A percentile compares a stretch with the other conserved stretches of the same genome.
Evolutionary conservation across 2,797 vertebrate species (phyloP).

Genomic region (Rhabdophis nuchalis): DNA sequence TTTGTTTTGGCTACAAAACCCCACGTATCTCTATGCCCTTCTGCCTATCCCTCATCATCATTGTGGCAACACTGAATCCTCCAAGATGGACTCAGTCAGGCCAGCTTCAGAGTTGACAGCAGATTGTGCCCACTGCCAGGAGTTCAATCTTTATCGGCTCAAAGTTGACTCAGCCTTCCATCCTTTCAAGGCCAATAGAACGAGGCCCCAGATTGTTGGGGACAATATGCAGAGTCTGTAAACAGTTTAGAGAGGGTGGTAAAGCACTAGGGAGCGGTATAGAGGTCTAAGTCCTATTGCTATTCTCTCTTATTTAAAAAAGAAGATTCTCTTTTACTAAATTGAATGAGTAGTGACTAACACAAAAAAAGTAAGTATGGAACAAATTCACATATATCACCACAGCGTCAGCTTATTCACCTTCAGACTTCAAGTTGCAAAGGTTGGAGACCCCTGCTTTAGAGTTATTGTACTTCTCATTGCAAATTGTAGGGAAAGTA

Average conservation of each 20-base stretch:
- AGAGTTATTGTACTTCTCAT: too few relatives aligned
- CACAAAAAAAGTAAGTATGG: not conserved
- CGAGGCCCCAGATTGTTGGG: not conserved
- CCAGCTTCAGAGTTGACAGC: too few relatives aligned
- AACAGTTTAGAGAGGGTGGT: not conserved
- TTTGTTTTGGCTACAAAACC: too few relatives aligned
- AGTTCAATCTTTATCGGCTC: not conserved
- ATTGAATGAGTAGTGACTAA: not conserved
- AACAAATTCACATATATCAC: not conserved
- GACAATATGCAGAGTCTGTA: not conserved
- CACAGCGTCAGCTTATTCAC: not conserved
- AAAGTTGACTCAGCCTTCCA: not conserved
- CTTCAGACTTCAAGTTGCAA: too few relatives aligned
- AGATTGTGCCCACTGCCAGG: not conserved
- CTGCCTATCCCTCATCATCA: too few relatives aligned
- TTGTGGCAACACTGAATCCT: too few relatives aligned
- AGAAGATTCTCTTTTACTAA: not conserved
- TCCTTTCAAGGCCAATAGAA: not conserved
- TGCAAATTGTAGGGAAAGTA: too few relatives aligned
- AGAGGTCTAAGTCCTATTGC: not conserved
- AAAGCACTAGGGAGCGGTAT: not conserved
- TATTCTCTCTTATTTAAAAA: not conserved
- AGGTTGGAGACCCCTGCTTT: too few relatives aligned
- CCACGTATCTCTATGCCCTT: too few relatives aligned
- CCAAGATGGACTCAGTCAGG: too few relatives aligned